Conservation (phyloP, 2,888 invertebrate species). For the Agonum fuliginosum region DNA sequence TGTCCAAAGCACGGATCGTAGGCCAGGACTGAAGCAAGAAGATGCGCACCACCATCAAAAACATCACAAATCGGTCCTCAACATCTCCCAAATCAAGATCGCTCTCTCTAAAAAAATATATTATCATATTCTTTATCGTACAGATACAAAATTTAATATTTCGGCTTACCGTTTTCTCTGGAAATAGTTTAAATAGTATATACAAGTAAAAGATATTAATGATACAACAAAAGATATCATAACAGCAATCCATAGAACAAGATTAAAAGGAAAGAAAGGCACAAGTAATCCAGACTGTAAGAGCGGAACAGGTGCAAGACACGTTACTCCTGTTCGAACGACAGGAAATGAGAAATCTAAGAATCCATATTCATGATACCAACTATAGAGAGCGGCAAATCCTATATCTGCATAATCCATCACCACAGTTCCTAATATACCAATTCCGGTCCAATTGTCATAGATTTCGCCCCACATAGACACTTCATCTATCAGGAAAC, state of each 20-base stretch:
- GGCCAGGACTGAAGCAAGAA: constrained; percentile 67
- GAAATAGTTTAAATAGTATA: constrained; percentile 37
- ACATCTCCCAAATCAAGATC: constrained; percentile 33
- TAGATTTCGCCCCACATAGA: constrained; percentile 81
- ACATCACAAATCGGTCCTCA: constrained; percentile 41
- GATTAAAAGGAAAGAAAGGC: constrained; percentile 78
- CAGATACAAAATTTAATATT: too few relatives aligned
- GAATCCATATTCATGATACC: constrained; percentile 78
- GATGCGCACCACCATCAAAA: constrained; percentile 60
- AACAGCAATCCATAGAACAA: constrained; percentile 77
- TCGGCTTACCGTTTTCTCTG: constrained; percentile 53
- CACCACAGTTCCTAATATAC: constrained; percentile 78
- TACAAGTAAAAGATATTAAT: constrained; percentile 17
- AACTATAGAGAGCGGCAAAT: constrained; percentile 77
- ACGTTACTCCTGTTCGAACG: constrained; percentile 80
- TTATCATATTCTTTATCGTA: too few relatives aligned
- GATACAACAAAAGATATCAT: constrained; percentile 73
- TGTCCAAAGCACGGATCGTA: constrained; percentile 58
- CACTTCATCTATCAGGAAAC: constrained; percentile 74
- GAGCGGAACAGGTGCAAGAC: constrained; percentile 81
- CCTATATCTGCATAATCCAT: constrained; percentile 79
- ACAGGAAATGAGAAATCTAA: constrained; percentile 79
- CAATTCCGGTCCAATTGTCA: constrained; percentile 79
- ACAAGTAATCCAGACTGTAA: constrained; percentile 78
- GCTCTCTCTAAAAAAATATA: constrained; percentile 47